phyloP scores from a whole-genome alignment of 2,888 invertebrate species.

The Eristalinus sepulchralis region DNA sequence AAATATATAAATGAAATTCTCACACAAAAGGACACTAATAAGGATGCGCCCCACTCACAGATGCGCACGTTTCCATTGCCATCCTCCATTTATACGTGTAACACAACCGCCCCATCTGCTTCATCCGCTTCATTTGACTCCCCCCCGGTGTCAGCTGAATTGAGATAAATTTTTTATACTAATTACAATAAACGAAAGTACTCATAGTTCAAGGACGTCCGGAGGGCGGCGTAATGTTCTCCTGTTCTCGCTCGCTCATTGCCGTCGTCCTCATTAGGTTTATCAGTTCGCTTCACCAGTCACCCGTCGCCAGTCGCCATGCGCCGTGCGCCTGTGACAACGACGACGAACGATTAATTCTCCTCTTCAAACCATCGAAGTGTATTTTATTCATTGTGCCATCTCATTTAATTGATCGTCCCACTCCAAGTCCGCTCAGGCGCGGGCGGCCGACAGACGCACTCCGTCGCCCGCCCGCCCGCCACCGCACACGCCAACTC shows the following conservation, averaged over 20 bases:
- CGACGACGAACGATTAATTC: constrained; percentile 40
- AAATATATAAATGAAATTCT: constrained; percentile 32
- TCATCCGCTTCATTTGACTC: background rate
- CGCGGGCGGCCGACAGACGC: background rate
- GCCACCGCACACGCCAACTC: too few species aligned
- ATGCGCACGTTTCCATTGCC: constrained; percentile 59
- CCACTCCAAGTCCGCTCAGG: constrained; percentile 43
- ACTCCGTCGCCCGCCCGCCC: too few species aligned
- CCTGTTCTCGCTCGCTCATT: background rate
- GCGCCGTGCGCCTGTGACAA: constrained; percentile 1
- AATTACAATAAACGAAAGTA: constrained; percentile 53
- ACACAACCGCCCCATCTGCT: constrained; percentile 38
- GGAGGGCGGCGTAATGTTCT: background rate
- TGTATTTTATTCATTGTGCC: constrained; percentile 62
- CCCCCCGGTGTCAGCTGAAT: constrained; percentile 21
- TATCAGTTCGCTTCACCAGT: background rate
- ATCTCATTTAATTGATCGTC: constrained; percentile 63
- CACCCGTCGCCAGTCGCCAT: background rate
- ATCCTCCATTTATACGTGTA: constrained; percentile 32
- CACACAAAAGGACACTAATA: constrained; percentile 54
- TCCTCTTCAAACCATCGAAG: constrained; percentile 39
- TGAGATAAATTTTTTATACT: constrained; percentile 63
- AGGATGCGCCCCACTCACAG: constrained; percentile 44
- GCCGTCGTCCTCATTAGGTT: background rate
- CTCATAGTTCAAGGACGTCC: constrained; percentile 55